Percentiles rank a stretch among this genome's conserved stretches.
These are phyloP conservation scores for Caligus rogercresseyi DNA, from an alignment of 1,140 invertebrate genomes.

Conservation along the genomic window DNA sequence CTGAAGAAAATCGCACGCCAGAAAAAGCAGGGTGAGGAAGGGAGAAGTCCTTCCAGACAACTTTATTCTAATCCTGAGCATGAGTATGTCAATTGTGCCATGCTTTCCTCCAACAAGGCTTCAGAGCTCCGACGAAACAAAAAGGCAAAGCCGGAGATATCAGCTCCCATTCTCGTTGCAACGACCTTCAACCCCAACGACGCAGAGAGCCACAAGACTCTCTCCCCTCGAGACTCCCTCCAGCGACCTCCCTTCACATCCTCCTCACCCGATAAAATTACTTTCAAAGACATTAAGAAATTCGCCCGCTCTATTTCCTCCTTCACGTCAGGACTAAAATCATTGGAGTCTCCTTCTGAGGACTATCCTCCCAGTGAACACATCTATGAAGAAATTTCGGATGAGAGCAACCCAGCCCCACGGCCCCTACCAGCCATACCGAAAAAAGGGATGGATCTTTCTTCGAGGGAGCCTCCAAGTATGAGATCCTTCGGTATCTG, in stretches of 20 bases:
- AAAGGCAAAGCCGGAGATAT: background rate
- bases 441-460: conserved; percentile 37
- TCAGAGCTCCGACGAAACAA: conserved; percentile 5
- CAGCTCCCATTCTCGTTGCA: conserved; percentile 5
- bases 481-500: conserved; percentile 68
- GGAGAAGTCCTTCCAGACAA: background rate
- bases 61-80: background rate
- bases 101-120: background rate
- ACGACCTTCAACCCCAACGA: conserved; percentile 18
- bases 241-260: background rate
- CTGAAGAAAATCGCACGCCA: conserved; percentile 17
- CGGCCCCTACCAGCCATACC: conserved; percentile 46
- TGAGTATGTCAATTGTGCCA: background rate
- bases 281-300: conserved; percentile 14
- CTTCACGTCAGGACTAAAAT: background rate
- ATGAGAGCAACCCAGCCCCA: conserved; percentile 32
- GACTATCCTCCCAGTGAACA: conserved; percentile 37
- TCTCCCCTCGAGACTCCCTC: background rate
- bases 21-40: background rate
- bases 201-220: conserved; percentile 7
- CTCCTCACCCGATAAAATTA: conserved; percentile 1
- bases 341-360: background rate
- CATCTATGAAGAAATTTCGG: conserved; percentile 68
- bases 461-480: conserved; percentile 65
- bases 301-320: background rate